Conservation (phyloP, 1,140 invertebrate species). For the Oncopodura yosiiana region DNA sequence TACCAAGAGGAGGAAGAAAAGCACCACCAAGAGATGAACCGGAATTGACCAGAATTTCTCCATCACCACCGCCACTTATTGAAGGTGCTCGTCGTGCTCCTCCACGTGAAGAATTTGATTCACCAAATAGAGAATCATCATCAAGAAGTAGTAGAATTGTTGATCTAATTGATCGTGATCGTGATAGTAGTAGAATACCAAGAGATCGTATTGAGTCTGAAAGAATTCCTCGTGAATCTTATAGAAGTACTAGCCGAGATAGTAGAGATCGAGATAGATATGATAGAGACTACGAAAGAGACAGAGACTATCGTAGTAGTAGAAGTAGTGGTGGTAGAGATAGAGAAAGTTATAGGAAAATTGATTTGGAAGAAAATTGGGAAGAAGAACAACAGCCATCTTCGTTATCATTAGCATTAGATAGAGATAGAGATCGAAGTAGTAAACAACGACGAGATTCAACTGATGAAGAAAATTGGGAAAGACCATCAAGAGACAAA, state of each 20-base stretch:
- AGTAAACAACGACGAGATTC: neutral
- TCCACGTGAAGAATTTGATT: neutral
- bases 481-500: slow-evolving; percentile 25
- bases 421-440: neutral
- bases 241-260: slow-evolving; percentile 20
- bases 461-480: neutral
- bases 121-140: neutral
- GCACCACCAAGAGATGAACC: too few species aligned
- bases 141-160: neutral
- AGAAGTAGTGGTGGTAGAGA: slow-evolving; percentile 36
- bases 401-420: neutral
- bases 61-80: neutral
- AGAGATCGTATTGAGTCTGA: slow-evolving; percentile 7
- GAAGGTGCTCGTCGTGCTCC: too few species aligned
- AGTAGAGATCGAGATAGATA: slow-evolving; percentile 34
- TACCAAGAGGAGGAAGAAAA: too few species aligned
- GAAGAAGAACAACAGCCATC: neutral
- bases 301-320: slow-evolving; percentile 33
- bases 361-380: neutral
- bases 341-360: slow-evolving; percentile 30
- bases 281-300: slow-evolving; percentile 35
- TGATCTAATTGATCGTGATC: slow-evolving; percentile 6
- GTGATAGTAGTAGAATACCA: slow-evolving; percentile 7
- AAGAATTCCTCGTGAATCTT: slow-evolving; percentile 9
- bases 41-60: too few species aligned